Evolutionary conservation across 2,113 vertebrate species (phyloP).

Genomic region (Thryonomys swinderianus): DNA sequence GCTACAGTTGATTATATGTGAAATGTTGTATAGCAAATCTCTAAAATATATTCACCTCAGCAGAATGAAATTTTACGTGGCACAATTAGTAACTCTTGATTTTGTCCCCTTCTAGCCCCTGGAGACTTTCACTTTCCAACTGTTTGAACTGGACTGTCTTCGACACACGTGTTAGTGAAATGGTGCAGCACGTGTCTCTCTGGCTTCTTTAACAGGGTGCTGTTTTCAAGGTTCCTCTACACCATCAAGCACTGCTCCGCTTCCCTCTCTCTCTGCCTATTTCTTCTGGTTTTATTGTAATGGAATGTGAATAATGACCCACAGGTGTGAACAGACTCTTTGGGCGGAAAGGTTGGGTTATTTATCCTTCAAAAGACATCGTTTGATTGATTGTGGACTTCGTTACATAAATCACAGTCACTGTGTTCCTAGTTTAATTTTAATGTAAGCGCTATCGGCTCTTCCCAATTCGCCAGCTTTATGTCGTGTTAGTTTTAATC

Average conservation of each 20-base stretch:
- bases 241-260: not conserved
- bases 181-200: not conserved
- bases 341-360: not conserved
- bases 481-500: not conserved
- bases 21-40: not conserved
- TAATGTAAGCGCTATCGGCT: not conserved
- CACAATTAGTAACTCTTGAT: not conserved
- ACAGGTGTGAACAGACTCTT: not conserved
- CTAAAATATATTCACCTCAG: not conserved
- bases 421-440: not conserved
- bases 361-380: not conserved
- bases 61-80: not conserved
- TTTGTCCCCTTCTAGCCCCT: not conserved
- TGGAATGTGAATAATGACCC: not conserved
- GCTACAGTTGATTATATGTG: not conserved
- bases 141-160: not conserved
- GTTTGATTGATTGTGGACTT: not conserved
- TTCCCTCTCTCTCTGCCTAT: not conserved
- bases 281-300: not conserved
- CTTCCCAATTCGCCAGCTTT: not conserved
- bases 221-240: not conserved
- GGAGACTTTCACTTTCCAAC: too few species aligned
- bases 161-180: not conserved
- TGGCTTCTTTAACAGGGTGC: not conserved
- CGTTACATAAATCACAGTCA: not conserved